These are phyloP conservation scores for Bergia sp. DNA, from an alignment of 92 coral and sea anemone species.

Conservation along the genomic window DNA sequence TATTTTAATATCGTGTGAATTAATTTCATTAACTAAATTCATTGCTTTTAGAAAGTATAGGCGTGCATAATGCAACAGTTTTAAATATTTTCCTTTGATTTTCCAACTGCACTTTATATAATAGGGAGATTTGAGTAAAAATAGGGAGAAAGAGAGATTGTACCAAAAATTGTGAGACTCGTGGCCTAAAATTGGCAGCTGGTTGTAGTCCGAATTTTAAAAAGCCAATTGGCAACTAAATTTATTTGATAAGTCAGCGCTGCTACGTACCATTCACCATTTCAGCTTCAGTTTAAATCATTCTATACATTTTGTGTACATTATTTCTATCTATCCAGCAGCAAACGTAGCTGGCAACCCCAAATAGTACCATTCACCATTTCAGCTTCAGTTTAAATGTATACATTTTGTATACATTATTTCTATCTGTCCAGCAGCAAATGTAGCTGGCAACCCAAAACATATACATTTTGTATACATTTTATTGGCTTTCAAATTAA, in stretches of 20 bases:
- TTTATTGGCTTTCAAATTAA: neutral
- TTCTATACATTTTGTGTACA: too few relatives aligned
- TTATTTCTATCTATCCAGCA: too few relatives aligned
- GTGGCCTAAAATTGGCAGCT: neutral
- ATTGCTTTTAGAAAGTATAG: too few relatives aligned
- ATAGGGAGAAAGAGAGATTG: neutral
- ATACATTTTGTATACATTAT: constrained; percentile 1
- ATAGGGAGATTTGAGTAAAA: neutral
- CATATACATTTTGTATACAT: neutral
- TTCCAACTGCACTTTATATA: neutral
- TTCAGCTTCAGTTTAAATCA: neutral
- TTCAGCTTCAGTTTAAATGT: neutral
- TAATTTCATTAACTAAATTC: too few relatives aligned
- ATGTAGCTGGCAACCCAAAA: neutral
- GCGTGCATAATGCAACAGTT: too few relatives aligned
- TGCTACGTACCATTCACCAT: neutral
- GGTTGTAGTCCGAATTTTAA: too few relatives aligned
- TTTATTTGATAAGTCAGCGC: neutral
- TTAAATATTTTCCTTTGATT: too few relatives aligned
- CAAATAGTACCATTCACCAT: too few relatives aligned
- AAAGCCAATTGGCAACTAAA: neutral
- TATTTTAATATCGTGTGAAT: too few relatives aligned
- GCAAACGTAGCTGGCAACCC: too few relatives aligned
- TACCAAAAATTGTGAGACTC: constrained; percentile 7
- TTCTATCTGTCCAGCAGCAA: neutral